Conservation (phyloP, 2,888 invertebrate species). For the Eilema sororculum region DNA sequence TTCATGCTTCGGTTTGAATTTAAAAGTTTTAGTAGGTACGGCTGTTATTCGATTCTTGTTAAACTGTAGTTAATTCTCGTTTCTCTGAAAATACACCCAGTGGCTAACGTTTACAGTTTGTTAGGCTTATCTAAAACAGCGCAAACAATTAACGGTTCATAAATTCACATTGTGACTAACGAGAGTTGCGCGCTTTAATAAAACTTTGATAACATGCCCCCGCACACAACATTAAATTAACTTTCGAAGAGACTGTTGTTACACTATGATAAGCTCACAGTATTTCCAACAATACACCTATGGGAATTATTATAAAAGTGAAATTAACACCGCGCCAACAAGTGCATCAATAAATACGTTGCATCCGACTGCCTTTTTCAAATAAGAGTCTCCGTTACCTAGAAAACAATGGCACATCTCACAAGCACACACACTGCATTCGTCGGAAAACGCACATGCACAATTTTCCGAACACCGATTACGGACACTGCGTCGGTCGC, state of each 20-base stretch:
- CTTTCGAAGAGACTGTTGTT: constrained; percentile 44
- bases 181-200: constrained; percentile 64
- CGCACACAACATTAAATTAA: constrained; percentile 41
- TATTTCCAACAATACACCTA: constrained; percentile 58
- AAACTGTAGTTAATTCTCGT: constrained; percentile 25
- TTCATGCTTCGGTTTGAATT: not conserved
- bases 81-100: constrained; percentile 22
- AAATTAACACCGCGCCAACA: constrained; percentile 71
- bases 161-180: constrained; percentile 72
- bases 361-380: constrained; percentile 78
- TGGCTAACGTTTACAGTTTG: constrained; percentile 57
- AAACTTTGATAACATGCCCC: constrained; percentile 55
- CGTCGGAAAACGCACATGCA: constrained; percentile 87
- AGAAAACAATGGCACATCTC: constrained; percentile 87
- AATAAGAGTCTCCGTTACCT: constrained; percentile 80
- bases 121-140: constrained; percentile 77
- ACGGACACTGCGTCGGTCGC: constrained; percentile 86
- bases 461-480: constrained; percentile 87
- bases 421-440: constrained; percentile 85
- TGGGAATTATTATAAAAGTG: constrained; percentile 71
- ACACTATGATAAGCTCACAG: constrained; percentile 49
- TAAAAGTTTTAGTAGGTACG: constrained; percentile 4
- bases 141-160: constrained; percentile 80
- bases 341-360: constrained; percentile 68
- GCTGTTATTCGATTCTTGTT: constrained; percentile 11